phyloP scores from a whole-genome alignment of 2,113 vertebrate genomes.

The Mirza zaza region DNA sequence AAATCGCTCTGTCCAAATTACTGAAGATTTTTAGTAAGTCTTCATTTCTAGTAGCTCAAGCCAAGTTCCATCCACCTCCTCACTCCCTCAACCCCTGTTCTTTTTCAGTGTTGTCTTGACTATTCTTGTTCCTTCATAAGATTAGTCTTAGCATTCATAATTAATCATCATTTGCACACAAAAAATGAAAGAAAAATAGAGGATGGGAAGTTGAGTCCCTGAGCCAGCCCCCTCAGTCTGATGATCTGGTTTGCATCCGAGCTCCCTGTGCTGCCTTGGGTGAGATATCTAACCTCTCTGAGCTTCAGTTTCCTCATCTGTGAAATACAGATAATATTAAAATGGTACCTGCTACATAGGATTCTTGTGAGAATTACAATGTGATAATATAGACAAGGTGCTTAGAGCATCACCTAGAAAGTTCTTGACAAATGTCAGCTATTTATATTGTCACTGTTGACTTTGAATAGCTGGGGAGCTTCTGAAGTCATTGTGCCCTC shows the following conservation, averaged over 20 bases:
- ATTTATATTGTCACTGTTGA: background rate
- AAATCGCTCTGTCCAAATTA: background rate
- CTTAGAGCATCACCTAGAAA: background rate
- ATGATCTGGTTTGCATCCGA: background rate
- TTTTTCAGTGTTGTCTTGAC: background rate
- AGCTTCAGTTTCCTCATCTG: background rate
- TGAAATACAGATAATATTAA: background rate
- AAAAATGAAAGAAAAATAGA: background rate
- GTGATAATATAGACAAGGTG: background rate
- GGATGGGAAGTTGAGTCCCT: background rate
- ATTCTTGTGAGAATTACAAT: background rate
- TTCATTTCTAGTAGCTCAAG: background rate
- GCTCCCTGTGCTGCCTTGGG: background rate
- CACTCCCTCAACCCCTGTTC: background rate
- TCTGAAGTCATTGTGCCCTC: background rate
- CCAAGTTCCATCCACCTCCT: background rate
- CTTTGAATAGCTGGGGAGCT: background rate
- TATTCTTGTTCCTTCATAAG: background rate
- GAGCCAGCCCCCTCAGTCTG: background rate
- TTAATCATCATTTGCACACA: background rate
- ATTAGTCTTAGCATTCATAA: background rate
- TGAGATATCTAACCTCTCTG: background rate
- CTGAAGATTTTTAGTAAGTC: background rate
- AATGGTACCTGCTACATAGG: background rate
- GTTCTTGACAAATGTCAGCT: background rate